Percentiles rank a stretch among this genome's conserved stretches.
Evolutionary conservation across 2,113 vertebrate species (phyloP).

Genomic region (Pogonocichla stellata): DNA sequence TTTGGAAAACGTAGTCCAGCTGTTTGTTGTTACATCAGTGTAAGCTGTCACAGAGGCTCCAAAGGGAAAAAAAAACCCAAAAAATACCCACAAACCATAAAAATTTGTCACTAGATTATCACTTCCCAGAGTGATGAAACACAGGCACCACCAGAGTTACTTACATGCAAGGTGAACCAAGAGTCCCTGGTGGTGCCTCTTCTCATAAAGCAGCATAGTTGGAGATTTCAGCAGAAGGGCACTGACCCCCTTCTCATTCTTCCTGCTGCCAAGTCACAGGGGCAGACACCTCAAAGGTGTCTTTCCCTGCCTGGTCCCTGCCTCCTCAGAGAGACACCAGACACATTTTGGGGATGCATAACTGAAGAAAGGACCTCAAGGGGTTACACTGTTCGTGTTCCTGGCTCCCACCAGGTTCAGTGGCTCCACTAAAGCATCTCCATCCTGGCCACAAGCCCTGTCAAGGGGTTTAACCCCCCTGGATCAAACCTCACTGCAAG

Average conservation of each 20-base stretch:
- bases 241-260: not conserved
- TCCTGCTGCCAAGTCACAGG: not conserved
- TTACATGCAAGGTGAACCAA: too few relatives aligned
- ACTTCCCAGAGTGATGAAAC: not conserved
- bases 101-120: not conserved
- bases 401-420: not conserved
- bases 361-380: not conserved
- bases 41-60: not conserved
- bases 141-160: not conserved
- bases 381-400: not conserved
- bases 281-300: not conserved
- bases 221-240: not conserved
- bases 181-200: not conserved
- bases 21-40: not conserved
- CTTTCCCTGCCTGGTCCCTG: not conserved
- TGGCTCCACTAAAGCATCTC: not conserved
- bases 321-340: not conserved
- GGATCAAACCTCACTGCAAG: not conserved
- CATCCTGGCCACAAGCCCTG: not conserved
- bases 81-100: not conserved
- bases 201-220: accelerated
- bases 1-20: not conserved
- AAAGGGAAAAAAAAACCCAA: not conserved
- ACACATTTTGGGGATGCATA: not conserved
- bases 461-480: not conserved